Evolutionary conservation across 2,113 vertebrate species (phyloP).

Genomic region (Desmodus rotundus): DNA sequence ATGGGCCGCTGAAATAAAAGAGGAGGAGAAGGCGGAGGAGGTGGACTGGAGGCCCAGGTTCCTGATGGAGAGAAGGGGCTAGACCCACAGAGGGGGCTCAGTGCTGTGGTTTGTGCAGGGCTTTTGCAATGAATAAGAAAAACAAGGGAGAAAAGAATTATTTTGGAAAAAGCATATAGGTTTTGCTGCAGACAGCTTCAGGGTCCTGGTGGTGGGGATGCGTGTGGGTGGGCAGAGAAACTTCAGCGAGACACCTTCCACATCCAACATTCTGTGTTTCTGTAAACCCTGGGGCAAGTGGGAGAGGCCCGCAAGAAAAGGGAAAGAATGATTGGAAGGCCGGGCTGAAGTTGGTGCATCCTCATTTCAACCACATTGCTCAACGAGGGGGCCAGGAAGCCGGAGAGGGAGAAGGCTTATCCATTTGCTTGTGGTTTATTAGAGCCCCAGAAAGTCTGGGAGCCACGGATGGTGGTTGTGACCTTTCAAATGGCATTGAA

Average conservation of each 20-base stretch:
- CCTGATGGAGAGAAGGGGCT: background rate
- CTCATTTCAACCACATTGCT: background rate
- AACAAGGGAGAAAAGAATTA: background rate
- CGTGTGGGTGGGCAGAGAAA: background rate
- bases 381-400: too few species aligned
- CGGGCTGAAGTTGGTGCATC: background rate
- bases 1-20: constrained; percentile 78
- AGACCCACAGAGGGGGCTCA: background rate
- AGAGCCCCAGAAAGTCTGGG: background rate
- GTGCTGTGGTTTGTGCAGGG: background rate
- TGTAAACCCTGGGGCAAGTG: background rate
- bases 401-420: background rate
- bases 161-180: background rate
- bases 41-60: constrained; percentile 48
- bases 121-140: background rate
- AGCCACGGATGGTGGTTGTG: background rate
- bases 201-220: background rate
- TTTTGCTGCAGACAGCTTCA: background rate
- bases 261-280: background rate
- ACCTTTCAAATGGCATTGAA: background rate
- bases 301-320: background rate
- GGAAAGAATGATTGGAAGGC: background rate
- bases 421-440: background rate
- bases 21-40: constrained; percentile 58
- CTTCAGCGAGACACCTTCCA: too few species aligned